Conservation (phyloP, 2,797 vertebrate genomes). For the Anas georgica region DNA sequence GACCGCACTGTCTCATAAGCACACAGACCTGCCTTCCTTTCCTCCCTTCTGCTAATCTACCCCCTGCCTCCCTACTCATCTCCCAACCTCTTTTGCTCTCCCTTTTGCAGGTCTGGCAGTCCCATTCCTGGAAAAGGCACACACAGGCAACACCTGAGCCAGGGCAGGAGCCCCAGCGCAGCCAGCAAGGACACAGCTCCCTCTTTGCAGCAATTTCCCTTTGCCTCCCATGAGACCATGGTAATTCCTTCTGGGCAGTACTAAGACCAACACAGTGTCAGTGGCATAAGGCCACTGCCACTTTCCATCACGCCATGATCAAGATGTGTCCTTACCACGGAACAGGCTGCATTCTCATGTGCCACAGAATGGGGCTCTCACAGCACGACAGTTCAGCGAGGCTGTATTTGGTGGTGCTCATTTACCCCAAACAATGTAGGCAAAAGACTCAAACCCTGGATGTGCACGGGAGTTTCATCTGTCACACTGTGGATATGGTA, state of each 20-base stretch:
- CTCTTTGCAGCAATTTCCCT: neutral
- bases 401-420: neutral
- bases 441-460: neutral
- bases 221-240: neutral
- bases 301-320: neutral
- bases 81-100: neutral
- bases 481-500: neutral
- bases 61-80: neutral
- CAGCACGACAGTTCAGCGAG: neutral
- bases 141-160: neutral
- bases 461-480: neutral
- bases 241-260: neutral
- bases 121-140: rapidly evolving
- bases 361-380: neutral
- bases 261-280: neutral
- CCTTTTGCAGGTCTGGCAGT: neutral
- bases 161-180: neutral
- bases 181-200: neutral
- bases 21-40: neutral
- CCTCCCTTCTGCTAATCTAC: neutral
- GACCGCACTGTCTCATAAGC: rapidly evolving
- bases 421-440: neutral
- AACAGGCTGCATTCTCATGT: neutral
- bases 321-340: rapidly evolving
- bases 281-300: neutral